Percentiles rank a stretch among this genome's conserved stretches.
Conservation (phyloP, 2,113 vertebrate species). For the Diadophis punctatus region DNA sequence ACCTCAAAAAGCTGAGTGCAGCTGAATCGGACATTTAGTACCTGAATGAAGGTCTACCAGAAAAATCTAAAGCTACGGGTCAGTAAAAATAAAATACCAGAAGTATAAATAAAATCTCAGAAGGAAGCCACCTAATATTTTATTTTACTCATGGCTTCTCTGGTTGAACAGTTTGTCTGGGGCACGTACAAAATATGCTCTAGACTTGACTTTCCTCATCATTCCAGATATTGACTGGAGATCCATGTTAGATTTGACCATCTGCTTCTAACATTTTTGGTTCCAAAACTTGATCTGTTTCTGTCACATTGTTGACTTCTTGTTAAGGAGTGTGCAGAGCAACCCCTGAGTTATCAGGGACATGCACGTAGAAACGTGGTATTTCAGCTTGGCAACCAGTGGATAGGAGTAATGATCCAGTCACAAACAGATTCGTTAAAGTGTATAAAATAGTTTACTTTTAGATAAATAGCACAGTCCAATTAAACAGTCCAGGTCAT, state of each 20-base stretch:
- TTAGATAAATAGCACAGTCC: too few species aligned
- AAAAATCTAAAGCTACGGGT: neutral
- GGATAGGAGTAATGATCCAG: too few species aligned
- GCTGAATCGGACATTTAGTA: neutral
- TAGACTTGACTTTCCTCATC: neutral
- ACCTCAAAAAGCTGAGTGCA: neutral
- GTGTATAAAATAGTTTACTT: too few species aligned
- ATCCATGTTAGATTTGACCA: neutral
- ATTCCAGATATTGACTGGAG: neutral
- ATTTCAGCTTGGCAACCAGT: too few species aligned
- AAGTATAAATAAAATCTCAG: neutral
- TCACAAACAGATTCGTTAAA: too few species aligned
- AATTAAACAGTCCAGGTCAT: too few species aligned
- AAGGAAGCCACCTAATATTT: neutral
- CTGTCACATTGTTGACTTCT: neutral
- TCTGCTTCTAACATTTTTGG: neutral
- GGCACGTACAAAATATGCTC: too few species aligned
- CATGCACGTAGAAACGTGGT: too few species aligned
- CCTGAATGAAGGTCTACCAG: neutral
- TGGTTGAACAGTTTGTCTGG: neutral
- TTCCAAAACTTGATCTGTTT: neutral
- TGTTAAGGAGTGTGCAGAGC: too few species aligned
- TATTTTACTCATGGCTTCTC: neutral
- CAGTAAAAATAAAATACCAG: neutral
- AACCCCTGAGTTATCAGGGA: too few species aligned